Evolutionary conservation across 2,797 vertebrate genomes (phyloP).

Genomic region (Ctenochaetus hawaiiensis): DNA sequence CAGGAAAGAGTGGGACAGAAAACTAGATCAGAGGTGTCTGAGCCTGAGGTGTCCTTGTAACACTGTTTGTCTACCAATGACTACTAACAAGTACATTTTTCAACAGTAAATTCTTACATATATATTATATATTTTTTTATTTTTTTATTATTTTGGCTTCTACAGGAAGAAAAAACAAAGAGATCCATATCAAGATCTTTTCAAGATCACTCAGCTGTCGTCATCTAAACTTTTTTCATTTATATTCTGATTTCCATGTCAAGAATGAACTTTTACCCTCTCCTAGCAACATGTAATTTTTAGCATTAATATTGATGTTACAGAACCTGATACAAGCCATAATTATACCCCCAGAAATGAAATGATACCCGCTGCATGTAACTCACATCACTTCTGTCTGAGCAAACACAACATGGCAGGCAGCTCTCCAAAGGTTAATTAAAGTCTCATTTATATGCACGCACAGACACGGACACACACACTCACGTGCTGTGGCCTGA

Average conservation of each 20-base stretch:
- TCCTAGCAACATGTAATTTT: background rate
- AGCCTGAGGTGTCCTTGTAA: no score
- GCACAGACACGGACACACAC: background rate
- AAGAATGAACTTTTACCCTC: background rate
- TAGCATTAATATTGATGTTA: background rate
- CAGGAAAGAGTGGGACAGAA: no score
- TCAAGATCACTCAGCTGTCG: background rate
- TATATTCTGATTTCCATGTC: background rate
- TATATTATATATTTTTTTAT: no score
- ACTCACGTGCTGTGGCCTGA: conserved; percentile 1
- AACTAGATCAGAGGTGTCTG: no score
- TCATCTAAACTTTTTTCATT: background rate
- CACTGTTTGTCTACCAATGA: no score
- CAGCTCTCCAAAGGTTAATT: background rate
- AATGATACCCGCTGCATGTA: background rate
- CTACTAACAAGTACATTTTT: no score
- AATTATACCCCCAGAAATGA: background rate
- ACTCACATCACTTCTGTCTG: background rate
- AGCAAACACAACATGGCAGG: conserved; percentile 3
- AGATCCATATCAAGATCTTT: no score
- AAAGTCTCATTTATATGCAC: background rate
- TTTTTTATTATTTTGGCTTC: no score
- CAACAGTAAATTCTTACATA: no score
- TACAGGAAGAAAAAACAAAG: no score
- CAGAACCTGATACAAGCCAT: background rate